Conservation (phyloP, 1,140 invertebrate species). For the Spodoptera litura region DNA sequence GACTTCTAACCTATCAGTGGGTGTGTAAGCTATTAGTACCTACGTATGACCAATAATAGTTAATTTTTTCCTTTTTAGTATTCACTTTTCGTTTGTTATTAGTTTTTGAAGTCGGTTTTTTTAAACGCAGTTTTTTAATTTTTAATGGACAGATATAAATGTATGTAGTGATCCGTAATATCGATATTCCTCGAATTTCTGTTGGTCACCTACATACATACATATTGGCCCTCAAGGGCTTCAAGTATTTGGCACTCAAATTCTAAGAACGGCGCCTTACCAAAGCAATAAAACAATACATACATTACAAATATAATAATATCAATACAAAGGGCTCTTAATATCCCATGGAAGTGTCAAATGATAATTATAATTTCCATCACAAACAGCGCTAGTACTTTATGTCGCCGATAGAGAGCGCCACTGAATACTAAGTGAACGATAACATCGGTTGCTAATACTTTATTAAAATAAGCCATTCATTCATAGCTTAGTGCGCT, state of each 20-base stretch:
- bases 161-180: no score
- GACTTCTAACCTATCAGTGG: no score
- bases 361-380: constrained; percentile 78
- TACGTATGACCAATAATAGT: no score
- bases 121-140: no score
- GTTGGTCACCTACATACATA: no score
- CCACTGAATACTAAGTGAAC: constrained; percentile 68
- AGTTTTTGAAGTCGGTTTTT: no score
- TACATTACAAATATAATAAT: constrained; percentile 41
- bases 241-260: constrained; percentile 1
- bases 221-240: constrained; percentile 1
- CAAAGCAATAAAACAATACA: constrained; percentile 19
- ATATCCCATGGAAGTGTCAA: constrained; percentile 64
- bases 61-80: no score
- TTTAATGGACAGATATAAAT: no score
- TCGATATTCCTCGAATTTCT: no score
- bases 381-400: constrained; percentile 71
- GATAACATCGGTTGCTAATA: constrained; percentile 70
- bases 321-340: constrained; percentile 55
- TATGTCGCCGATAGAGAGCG: constrained; percentile 69
- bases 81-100: no score
- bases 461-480: constrained; percentile 50
- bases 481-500: not conserved
- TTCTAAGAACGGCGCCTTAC: constrained; percentile 30
- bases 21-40: no score